phyloP scores from a whole-genome alignment of 2,888 invertebrate species.

The Epirrita christyi region DNA sequence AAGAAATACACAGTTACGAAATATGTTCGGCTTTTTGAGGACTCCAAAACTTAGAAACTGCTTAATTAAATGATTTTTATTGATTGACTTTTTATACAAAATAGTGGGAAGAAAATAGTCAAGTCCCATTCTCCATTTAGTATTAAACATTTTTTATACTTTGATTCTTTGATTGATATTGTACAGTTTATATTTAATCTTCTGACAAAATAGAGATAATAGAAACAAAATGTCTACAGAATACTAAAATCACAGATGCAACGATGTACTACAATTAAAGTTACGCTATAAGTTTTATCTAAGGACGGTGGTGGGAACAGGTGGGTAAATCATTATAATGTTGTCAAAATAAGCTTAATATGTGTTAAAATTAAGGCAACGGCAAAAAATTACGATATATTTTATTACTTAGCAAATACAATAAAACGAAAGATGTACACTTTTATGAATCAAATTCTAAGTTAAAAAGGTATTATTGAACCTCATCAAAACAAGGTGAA shows the following conservation, averaged over 20 bases:
- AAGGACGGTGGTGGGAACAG: constrained; percentile 20
- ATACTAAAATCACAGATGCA: constrained; percentile 43
- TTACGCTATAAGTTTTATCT: constrained; percentile 20
- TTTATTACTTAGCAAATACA: not conserved
- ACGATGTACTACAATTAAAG: constrained; percentile 17
- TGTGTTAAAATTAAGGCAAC: constrained; percentile 6
- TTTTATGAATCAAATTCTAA: too few species aligned
- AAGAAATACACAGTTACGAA: constrained; percentile 13
- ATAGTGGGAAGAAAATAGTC: constrained; percentile 35
- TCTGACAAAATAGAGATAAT: constrained; percentile 35
- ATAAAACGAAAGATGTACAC: not conserved
- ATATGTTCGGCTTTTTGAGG: constrained; percentile 2
- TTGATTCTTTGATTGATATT: constrained; percentile 4
- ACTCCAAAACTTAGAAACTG: constrained; percentile 9
- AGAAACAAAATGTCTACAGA: constrained; percentile 37
- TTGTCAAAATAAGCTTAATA: constrained; percentile 4
- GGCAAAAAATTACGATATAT: not conserved
- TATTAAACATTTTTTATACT: constrained; percentile 18
- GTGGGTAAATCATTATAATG: constrained; percentile 11
- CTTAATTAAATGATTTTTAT: constrained; percentile 21
- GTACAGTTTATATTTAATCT: constrained; percentile 20
- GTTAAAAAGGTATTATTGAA: too few species aligned
- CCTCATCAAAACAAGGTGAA: too few species aligned
- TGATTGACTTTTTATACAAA: constrained; percentile 19
- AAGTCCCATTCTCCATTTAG: constrained; percentile 34